phyloP scores from a whole-genome alignment of 1,140 invertebrate species.

The Homarus americanus region DNA sequence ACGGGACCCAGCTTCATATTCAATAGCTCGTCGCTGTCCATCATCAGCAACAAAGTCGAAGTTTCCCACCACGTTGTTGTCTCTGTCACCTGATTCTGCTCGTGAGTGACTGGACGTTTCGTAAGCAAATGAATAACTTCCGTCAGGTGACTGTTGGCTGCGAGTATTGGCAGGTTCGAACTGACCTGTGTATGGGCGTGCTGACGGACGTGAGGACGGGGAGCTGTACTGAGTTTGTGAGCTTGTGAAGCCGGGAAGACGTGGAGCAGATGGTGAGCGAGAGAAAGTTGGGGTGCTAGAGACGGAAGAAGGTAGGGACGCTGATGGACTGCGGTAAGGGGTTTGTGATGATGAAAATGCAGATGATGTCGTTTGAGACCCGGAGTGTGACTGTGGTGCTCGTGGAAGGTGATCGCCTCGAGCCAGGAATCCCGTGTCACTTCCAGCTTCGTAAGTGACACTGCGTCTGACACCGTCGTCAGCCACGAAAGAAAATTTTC shows the following conservation, averaged over 20 bases:
- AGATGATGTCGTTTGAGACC: not conserved
- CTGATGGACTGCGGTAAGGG: not conserved
- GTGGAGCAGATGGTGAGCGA: not conserved
- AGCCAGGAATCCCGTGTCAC: constrained; percentile 63
- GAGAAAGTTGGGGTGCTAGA: not conserved
- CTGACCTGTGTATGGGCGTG: not conserved
- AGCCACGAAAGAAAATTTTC: constrained; percentile 65
- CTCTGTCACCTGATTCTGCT: constrained; percentile 58
- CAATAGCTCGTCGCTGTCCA: constrained; percentile 50
- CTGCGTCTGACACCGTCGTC: constrained; percentile 66
- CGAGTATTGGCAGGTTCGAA: not conserved
- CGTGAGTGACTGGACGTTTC: constrained; percentile 69
- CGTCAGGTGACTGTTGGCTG: constrained; percentile 26
- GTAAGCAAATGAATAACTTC: constrained; percentile 70
- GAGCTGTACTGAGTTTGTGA: not conserved
- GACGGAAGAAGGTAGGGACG: too few relatives aligned
- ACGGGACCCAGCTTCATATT: constrained; percentile 70
- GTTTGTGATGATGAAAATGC: not conserved
- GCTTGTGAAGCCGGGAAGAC: not conserved
- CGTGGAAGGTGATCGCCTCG: constrained; percentile 64
- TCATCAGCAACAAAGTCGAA: constrained; percentile 73
- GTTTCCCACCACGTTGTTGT: constrained; percentile 68
- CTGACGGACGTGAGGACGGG: not conserved
- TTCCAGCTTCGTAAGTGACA: constrained; percentile 61
- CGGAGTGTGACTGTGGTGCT: constrained; percentile 29